phyloP scores from a whole-genome alignment of 1,140 invertebrate genomes.

The Zophobas morio region DNA sequence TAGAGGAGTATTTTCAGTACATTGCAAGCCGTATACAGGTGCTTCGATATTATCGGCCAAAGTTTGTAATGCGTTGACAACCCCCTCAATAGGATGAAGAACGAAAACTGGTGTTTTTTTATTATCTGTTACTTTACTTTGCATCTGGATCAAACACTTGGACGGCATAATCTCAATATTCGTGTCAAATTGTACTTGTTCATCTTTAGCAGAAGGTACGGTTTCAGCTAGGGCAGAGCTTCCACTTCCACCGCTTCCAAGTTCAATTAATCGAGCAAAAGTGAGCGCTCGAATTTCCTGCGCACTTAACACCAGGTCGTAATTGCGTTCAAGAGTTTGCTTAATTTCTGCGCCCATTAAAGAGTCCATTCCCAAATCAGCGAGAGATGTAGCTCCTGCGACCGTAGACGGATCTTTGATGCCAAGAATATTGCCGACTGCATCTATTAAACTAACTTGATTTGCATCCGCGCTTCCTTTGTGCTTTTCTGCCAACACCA shows the following conservation, averaged over 20 bases:
- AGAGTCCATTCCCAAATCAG: conserved; percentile 97
- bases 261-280: conserved; percentile 79
- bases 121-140: conserved; percentile 67
- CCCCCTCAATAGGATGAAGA: conserved; percentile 93
- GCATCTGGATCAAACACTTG: conserved; percentile 75
- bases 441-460: conserved; percentile 77
- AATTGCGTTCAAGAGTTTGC: conserved; percentile 94
- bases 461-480: conserved; percentile 68
- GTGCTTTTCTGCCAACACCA: conserved; percentile 85
- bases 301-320: conserved; percentile 89
- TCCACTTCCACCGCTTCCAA: conserved; percentile 72
- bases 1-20: conserved; percentile 82
- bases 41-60: conserved; percentile 80
- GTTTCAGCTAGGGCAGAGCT: conserved; percentile 60
- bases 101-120: conserved; percentile 70
- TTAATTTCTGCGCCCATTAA: conserved; percentile 99
- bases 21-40: conserved; percentile 93
- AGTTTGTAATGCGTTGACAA: conserved; percentile 77
- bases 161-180: conserved; percentile 75
- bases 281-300: conserved; percentile 90
- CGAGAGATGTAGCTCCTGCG: conserved; percentile 81
- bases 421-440: conserved; percentile 89
- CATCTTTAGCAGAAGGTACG: conserved; percentile 49
- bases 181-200: conserved; percentile 70
- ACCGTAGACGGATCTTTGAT: conserved; percentile 88